These are phyloP conservation scores for Tetramorium parvispinum DNA, from an alignment of 1,140 invertebrate species.

Conservation along the genomic window DNA sequence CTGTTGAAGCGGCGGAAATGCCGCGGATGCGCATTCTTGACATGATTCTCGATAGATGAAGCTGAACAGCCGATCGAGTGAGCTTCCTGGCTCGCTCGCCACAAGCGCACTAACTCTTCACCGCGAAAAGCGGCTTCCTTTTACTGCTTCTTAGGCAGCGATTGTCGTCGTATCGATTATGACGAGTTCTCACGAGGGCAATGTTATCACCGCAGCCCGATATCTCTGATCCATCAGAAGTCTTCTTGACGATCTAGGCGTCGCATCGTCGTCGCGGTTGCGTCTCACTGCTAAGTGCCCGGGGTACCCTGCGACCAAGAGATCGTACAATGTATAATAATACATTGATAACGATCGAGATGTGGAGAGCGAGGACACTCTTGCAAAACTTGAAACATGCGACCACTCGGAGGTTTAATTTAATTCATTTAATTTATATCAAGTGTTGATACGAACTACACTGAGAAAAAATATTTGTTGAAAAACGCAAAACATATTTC, in stretches of 20 bases:
- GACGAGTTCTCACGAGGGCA: conserved; percentile 13
- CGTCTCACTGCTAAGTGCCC: neutral
- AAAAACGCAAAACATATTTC: too few species aligned
- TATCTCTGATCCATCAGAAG: conserved; percentile 54
- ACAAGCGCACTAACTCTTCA: conserved; percentile 49
- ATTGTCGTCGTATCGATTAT: conserved; percentile 29
- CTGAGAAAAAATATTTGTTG: too few species aligned
- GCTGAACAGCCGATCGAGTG: neutral
- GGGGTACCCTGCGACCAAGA: conserved; percentile 6
- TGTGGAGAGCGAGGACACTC: neutral
- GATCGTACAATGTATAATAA: neutral
- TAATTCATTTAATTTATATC: conserved; percentile 3
- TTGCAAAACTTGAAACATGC: neutral
- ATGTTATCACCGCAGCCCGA: conserved; percentile 44
- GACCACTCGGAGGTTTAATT: too few species aligned
- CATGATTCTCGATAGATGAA: neutral
- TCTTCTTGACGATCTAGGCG: conserved; percentile 42
- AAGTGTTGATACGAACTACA: neutral
- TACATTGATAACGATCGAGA: neutral
- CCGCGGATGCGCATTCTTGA: neutral
- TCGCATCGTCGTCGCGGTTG: neutral
- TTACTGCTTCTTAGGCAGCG: neutral
- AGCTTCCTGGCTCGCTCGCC: conserved; percentile 30
- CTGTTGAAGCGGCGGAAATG: neutral
- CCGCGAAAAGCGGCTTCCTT: conserved; percentile 12